A percentile compares a stretch with the other conserved stretches of the same genome.
phyloP scores from a whole-genome alignment of 2,113 vertebrate species.

The Nyctibius bracteatus region DNA sequence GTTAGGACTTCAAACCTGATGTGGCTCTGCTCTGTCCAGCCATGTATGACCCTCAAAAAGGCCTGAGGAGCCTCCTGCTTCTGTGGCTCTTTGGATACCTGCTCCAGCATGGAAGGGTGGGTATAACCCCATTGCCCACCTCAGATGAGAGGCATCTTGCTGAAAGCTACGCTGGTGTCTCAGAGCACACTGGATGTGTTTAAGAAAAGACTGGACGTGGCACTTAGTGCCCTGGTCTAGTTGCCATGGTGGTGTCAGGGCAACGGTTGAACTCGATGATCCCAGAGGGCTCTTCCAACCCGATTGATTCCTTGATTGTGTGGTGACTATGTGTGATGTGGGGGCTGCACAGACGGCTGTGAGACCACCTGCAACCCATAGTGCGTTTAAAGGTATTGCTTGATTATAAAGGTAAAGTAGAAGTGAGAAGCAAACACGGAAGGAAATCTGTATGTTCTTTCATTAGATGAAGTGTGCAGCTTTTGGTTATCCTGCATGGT shows the following conservation, averaged over 20 bases:
- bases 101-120: background rate
- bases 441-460: background rate
- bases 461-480: background rate
- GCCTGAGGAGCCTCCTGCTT: background rate
- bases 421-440: background rate
- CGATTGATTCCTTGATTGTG: too few relatives aligned
- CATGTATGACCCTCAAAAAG: background rate
- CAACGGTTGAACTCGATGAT: too few relatives aligned
- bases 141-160: background rate
- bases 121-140: accelerated
- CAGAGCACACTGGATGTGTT: accelerated
- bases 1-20: accelerated
- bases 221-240: too few relatives aligned
- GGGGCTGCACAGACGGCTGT: background rate
- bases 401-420: background rate
- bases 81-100: background rate
- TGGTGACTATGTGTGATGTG: accelerated
- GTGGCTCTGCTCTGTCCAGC: background rate
- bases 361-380: background rate
- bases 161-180: background rate
- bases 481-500: accelerated
- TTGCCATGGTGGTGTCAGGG: too few relatives aligned
- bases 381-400: background rate
- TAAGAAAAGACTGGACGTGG: too few relatives aligned
- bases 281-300: too few relatives aligned